phyloP scores from a whole-genome alignment of 2,113 vertebrate species.

The Arizona elegans region DNA sequence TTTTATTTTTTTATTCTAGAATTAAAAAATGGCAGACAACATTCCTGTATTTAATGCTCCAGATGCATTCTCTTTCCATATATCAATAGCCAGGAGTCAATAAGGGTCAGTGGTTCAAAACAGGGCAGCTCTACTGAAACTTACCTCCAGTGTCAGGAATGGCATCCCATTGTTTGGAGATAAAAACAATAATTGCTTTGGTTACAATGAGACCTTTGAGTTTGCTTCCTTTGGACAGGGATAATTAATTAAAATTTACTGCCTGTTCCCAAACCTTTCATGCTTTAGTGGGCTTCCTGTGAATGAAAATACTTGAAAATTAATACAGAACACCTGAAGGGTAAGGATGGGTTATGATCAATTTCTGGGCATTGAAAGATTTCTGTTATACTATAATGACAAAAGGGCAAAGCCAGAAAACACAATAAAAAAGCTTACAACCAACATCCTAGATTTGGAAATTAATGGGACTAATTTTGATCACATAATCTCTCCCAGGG shows the following conservation, averaged over 20 bases:
- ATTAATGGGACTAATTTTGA: conserved; percentile 29
- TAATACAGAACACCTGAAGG: conserved; percentile 45
- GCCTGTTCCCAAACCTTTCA: conserved; percentile 42
- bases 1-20: conserved; percentile 49
- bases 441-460: conserved; percentile 21
- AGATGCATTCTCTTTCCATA: conserved; percentile 16
- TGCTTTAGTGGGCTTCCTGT: conserved; percentile 55
- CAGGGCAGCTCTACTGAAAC: conserved; percentile 39
- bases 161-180: conserved; percentile 46
- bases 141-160: conserved; percentile 37
- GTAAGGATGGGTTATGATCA: conserved; percentile 43
- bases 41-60: conserved; percentile 52
- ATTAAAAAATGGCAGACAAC: conserved; percentile 41
- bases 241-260: conserved; percentile 71
- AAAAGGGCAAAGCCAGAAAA: conserved; percentile 31
- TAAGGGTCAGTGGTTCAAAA: conserved; percentile 2
- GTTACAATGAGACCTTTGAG: conserved; percentile 62
- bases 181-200: conserved; percentile 74
- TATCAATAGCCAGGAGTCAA: conserved; percentile 13
- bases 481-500: conserved; percentile 38
- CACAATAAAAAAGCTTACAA: conserved; percentile 30
- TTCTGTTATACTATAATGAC: conserved; percentile 22
- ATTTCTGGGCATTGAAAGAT: conserved; percentile 49
- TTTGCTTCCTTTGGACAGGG: conserved; percentile 51
- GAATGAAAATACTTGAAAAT: conserved; percentile 47